Conservation (phyloP, 1,140 invertebrate species). For the Colletes latitarsis region DNA sequence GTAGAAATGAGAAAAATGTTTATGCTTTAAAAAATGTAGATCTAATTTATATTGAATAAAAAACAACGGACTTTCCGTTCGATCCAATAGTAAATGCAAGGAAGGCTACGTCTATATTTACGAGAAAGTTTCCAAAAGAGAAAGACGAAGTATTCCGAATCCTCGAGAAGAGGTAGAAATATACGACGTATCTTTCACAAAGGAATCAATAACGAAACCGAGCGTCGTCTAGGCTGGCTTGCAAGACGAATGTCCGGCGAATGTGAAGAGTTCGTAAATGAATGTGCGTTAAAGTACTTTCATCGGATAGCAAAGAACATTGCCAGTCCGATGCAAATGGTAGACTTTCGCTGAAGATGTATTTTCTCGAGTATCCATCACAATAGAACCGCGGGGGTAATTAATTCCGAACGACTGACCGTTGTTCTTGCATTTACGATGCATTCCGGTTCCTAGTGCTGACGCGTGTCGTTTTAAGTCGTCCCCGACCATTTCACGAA, state of each 20-base stretch:
- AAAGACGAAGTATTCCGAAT: neutral
- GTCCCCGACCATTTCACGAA: neutral
- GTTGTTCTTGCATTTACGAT: slow-evolving; percentile 15
- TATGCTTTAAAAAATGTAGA: neutral
- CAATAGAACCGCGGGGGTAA: neutral
- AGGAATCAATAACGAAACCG: slow-evolving; percentile 32
- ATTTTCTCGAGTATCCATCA: slow-evolving; percentile 5
- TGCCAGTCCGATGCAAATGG: slow-evolving; percentile 4
- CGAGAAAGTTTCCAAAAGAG: slow-evolving; percentile 21
- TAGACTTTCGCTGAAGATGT: slow-evolving; percentile 1
- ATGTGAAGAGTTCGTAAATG: slow-evolving; percentile 5
- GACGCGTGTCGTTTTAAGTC: neutral
- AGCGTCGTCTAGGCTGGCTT: neutral
- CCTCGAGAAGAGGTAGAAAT: neutral
- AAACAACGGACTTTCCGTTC: no score
- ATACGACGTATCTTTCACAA: slow-evolving; percentile 1
- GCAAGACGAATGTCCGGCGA: neutral
- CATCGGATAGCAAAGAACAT: neutral
- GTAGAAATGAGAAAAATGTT: no score
- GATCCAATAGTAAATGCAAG: slow-evolving; percentile 1
- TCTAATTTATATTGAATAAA: neutral
- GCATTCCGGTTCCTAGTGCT: slow-evolving; percentile 22
- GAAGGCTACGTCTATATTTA: neutral
- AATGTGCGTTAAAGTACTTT: slow-evolving; percentile 15
- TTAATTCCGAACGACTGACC: slow-evolving; percentile 28